These are phyloP conservation scores for Deroptyus accipitrinus DNA, from an alignment of 2,113 vertebrate genomes.

Conservation along the genomic window DNA sequence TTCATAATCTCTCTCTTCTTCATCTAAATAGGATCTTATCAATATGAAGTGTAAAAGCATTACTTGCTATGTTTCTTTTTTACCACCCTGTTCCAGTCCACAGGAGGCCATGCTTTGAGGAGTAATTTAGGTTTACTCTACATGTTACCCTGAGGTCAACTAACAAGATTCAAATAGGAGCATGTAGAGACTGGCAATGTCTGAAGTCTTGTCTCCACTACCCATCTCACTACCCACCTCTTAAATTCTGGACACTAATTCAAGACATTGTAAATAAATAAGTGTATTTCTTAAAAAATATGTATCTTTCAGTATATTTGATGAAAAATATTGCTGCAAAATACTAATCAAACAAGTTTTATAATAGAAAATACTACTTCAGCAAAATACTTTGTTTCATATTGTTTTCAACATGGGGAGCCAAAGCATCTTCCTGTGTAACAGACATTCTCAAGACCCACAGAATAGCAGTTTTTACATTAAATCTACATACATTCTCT, in stretches of 20 bases:
- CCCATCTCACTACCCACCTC: background rate
- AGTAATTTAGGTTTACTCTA: background rate
- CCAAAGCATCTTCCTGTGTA: background rate
- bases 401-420: background rate
- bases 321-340: background rate
- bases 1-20: background rate
- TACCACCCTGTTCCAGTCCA: background rate
- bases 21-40: background rate
- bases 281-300: background rate
- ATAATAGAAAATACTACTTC: background rate
- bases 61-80: background rate
- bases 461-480: background rate
- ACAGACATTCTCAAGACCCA: background rate
- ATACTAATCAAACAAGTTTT: background rate
- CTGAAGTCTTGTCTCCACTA: rapidly evolving
- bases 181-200: background rate
- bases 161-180: background rate
- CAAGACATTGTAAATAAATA: background rate
- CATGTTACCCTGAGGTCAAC: background rate
- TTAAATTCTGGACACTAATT: background rate
- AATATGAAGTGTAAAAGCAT: background rate
- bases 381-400: background rate
- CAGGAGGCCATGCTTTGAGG: background rate
- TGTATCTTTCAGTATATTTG: background rate
- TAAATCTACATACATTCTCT: background rate